Percentiles rank a stretch among this genome's conserved stretches.
Conservation (phyloP, 2,113 vertebrate genomes). For the Leuciscus idus region DNA sequence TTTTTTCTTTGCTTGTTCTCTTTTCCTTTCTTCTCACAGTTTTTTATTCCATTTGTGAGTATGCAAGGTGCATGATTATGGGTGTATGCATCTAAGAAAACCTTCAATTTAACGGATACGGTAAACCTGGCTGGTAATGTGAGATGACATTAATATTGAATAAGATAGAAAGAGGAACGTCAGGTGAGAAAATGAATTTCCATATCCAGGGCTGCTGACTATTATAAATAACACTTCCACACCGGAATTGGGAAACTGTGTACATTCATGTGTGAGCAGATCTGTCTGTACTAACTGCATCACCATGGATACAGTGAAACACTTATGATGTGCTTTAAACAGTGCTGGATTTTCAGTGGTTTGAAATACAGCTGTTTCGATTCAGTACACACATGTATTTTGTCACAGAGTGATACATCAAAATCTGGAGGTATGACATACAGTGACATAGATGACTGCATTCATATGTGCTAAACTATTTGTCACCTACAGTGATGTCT, state of each 20-base stretch:
- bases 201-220: constrained; percentile 49
- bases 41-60: constrained; percentile 31
- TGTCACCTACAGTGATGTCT: not conserved
- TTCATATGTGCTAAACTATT: not conserved
- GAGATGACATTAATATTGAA: constrained; percentile 70
- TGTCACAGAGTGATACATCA: not conserved
- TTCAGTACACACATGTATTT: not conserved
- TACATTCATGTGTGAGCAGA: constrained; percentile 47
- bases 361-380: not conserved
- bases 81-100: constrained; percentile 26
- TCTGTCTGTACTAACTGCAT: constrained; percentile 61
- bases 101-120: constrained; percentile 47
- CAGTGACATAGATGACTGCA: not conserved
- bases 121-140: constrained; percentile 65
- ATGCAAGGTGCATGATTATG: not conserved
- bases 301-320: constrained; percentile 74
- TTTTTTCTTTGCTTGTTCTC: not conserved
- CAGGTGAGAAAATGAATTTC: constrained; percentile 65
- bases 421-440: not conserved
- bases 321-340: constrained; percentile 45
- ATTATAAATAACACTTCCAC: constrained; percentile 53
- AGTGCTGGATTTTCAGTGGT: not conserved
- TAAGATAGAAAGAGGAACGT: constrained; percentile 60
- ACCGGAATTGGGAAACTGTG: constrained; percentile 32
- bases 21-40: constrained; percentile 29